These are phyloP conservation scores for Scartelaos histophorus DNA, from an alignment of 2,113 vertebrate genomes.

Conservation along the genomic window DNA sequence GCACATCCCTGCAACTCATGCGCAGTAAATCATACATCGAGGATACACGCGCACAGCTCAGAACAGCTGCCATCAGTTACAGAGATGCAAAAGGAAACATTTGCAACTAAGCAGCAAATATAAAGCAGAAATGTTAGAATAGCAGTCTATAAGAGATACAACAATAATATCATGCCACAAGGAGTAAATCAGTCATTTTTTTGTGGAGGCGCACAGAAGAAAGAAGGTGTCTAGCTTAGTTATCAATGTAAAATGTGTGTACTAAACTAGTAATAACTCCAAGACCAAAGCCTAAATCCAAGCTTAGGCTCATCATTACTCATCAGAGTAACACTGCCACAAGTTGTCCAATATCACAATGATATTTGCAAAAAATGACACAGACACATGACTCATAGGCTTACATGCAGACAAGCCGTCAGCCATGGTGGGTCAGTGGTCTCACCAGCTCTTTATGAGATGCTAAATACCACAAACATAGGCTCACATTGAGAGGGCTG, in stretches of 20 bases:
- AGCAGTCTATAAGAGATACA: background rate
- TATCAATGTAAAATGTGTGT: background rate
- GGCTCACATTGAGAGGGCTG: slow-evolving; percentile 15
- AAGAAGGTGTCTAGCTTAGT: background rate
- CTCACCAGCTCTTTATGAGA: slow-evolving; percentile 41
- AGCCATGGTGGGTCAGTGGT: slow-evolving; percentile 30
- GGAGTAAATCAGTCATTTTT: background rate
- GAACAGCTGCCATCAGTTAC: slow-evolving; percentile 7
- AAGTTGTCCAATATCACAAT: background rate
- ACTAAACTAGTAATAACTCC: background rate
- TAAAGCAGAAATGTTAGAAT: background rate
- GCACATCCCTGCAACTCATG: slow-evolving; percentile 31
- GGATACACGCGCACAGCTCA: slow-evolving; percentile 17
- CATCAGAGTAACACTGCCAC: background rate
- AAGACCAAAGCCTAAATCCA: background rate
- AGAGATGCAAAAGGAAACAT: background rate
- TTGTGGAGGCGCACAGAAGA: background rate
- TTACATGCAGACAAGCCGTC: slow-evolving; percentile 19
- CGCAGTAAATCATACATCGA: slow-evolving; percentile 33
- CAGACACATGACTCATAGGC: background rate
- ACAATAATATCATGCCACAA: background rate
- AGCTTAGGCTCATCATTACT: background rate
- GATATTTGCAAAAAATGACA: background rate
- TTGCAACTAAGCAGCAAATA: slow-evolving; percentile 13
- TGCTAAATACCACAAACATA: slow-evolving; percentile 48